These are phyloP conservation scores for Netelia virgata DNA, from an alignment of 2,888 invertebrate species.

Conservation along the genomic window DNA sequence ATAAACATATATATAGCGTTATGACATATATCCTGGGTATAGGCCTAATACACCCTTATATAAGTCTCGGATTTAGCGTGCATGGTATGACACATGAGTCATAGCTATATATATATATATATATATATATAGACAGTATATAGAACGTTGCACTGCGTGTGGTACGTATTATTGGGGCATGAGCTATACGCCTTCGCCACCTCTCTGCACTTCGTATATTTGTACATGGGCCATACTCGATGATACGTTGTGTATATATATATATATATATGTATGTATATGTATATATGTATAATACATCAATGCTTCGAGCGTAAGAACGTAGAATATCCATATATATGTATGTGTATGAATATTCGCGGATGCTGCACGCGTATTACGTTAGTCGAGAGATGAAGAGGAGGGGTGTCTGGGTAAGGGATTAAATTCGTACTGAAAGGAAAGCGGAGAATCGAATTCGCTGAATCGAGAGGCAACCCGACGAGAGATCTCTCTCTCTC, in stretches of 20 bases:
- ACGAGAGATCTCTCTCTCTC: constrained; percentile 49
- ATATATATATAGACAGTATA: constrained; percentile 37
- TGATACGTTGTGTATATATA: neutral
- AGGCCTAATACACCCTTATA: constrained; percentile 37
- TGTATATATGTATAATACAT: neutral
- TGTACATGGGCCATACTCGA: neutral
- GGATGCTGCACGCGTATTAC: constrained; percentile 50
- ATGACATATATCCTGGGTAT: constrained; percentile 12
- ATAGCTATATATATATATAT: no score
- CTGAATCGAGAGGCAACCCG: constrained; percentile 66
- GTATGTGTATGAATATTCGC: constrained; percentile 4
- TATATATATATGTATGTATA: neutral
- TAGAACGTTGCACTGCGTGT: constrained; percentile 26
- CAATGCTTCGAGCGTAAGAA: neutral
- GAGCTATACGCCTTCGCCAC: constrained; percentile 24
- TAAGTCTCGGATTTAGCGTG: constrained; percentile 56
- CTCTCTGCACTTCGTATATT: constrained; percentile 20
- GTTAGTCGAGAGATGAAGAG: constrained; percentile 52
- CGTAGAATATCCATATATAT: constrained; percentile 1
- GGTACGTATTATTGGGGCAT: constrained; percentile 56
- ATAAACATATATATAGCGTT: neutral
- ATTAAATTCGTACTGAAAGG: constrained; percentile 69
- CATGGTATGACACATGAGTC: constrained; percentile 13
- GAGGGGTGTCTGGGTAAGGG: constrained; percentile 65
- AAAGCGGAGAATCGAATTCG: constrained; percentile 66